Evolutionary conservation across 2,113 vertebrate species (phyloP), one percentile per base, ranked within the genome.

Genomic region (Chrysemys picta): DNA sequence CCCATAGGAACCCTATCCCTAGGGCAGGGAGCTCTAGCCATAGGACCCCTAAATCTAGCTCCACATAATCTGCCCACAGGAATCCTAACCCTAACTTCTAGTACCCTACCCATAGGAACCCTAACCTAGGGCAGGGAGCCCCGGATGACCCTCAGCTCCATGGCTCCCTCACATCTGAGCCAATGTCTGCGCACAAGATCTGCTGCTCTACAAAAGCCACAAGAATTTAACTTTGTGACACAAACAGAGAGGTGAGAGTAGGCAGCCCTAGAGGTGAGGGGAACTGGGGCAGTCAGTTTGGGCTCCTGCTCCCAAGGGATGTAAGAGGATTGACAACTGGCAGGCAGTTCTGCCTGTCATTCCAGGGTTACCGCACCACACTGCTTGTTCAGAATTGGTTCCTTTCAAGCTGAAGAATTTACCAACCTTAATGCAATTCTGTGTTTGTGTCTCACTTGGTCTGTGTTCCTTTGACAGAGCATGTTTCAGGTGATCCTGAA

Each of bases 401-500:
- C 42, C 24, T 45, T 47, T 45, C 75, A 45, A 53, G 80, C 80
- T 82, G 80, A n/a, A 47, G 29, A 52, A 35, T 53, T 53, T 31
- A 35, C 38, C 29, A 81, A 81, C 49, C 49, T 72, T 52, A 53
- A 35, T 31, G 11, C 47, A 52, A 81, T 31, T 29, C 8, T 50
- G 50, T 6, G 13, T 50, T 82, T 45, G 31, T 59, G 54, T 49
- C 45, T 47, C 56, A 45, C 35, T 78, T 7, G 3, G 42, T 45
- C 12, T 25, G 22, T 24, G 38, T 76, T 45, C 75, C 75, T 54
- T 59, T 53, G 45, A 85, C 88, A 96, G 95, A 47, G 87, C 57
- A 22, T 96, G 31, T 96, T 96, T 84, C 75, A 89, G 62, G 54
- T 91, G 5, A 89, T 96, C 24, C 47, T 91, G 7, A 65, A 31